phyloP scores from a whole-genome alignment of 2,113 vertebrate genomes.

The Octodon degus region DNA sequence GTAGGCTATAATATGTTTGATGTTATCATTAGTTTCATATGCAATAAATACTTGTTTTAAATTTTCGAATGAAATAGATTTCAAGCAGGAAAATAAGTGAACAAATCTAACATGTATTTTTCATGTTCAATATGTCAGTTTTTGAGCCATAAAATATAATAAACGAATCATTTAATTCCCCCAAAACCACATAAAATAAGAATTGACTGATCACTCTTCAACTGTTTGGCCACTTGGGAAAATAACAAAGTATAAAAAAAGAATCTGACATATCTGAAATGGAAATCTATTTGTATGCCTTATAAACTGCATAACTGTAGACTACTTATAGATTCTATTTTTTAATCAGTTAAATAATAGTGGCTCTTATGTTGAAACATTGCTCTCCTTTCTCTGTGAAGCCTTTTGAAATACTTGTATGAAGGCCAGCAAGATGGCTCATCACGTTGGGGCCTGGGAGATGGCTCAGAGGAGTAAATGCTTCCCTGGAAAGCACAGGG shows the following conservation, averaged over 20 bases:
- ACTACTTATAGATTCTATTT: neutral
- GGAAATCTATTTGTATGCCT: neutral
- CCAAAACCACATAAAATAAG: neutral
- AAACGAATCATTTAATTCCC: slow-evolving; percentile 26
- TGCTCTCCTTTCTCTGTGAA: neutral
- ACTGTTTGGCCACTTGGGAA: neutral
- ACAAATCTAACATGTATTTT: neutral
- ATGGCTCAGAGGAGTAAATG: too few species aligned
- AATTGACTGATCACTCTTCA: neutral
- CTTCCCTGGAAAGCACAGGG: too few species aligned
- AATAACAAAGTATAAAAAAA: neutral
- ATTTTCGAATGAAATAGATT: neutral
- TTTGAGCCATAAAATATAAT: neutral
- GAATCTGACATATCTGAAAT: neutral
- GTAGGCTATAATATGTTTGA: neutral
- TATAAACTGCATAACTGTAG: neutral
- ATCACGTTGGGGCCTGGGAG: too few species aligned
- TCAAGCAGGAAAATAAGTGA: neutral
- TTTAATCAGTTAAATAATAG: neutral
- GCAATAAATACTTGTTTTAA: neutral
- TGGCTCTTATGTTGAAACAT: neutral
- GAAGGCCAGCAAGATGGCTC: too few species aligned
- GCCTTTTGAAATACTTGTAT: neutral
- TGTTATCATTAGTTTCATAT: slow-evolving; percentile 4
- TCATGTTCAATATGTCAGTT: neutral